These are phyloP conservation scores for Acanthornis magna DNA, from an alignment of 2,797 vertebrate species.

Conservation along the genomic window DNA sequence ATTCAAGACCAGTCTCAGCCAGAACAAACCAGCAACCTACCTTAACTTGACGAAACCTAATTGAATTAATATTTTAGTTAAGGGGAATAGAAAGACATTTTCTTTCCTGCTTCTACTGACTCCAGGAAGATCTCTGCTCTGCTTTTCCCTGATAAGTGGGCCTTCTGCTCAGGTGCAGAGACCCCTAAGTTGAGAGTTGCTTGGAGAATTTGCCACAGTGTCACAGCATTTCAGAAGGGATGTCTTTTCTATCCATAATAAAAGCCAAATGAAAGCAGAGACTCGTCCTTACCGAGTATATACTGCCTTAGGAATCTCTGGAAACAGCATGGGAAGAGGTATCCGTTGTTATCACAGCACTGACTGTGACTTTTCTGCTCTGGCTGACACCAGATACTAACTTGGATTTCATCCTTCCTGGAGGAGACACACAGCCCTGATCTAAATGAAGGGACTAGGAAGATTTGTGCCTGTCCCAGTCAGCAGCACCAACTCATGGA, in stretches of 20 bases:
- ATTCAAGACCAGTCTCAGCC: not conserved
- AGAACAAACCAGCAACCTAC: not conserved
- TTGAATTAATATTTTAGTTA: not conserved
- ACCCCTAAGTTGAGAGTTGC: not conserved
- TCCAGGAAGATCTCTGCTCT: not conserved
- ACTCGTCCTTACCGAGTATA: not conserved
- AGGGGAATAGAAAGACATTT: not conserved
- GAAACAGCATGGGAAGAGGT: not conserved
- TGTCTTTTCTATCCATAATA: not conserved
- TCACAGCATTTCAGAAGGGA: not conserved
- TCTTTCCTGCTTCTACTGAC: not conserved
- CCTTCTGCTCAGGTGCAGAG: not conserved
- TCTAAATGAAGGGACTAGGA: not conserved
- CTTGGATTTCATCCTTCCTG: not conserved
- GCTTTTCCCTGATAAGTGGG: not conserved
- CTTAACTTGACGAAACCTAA: not conserved
- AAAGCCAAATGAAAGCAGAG: not conserved
- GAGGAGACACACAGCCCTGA: not conserved
- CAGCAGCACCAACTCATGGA: not conserved
- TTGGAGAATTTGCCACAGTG: not conserved
- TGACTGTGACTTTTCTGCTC: not conserved
- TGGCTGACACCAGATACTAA: not conserved
- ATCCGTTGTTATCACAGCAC: rapidly evolving
- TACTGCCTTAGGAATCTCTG: not conserved
- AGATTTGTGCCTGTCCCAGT: not conserved